Evolutionary conservation across 2,888 invertebrate species (phyloP), one percentile per base, ranked within the genome.

Genomic region (Liodrosophila aerea): DNA sequence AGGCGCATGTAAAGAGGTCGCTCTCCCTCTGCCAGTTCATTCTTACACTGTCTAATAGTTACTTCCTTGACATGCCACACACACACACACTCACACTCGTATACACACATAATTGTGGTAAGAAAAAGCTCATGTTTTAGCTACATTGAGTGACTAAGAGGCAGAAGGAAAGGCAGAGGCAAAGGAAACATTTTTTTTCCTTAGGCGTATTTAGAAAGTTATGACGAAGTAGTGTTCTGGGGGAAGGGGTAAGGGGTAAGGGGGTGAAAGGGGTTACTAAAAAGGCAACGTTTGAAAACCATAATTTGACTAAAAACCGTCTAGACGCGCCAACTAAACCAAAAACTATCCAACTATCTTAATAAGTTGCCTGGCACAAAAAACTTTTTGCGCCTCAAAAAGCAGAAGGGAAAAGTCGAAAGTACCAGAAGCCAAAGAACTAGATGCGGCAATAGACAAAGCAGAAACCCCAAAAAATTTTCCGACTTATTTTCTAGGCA

Each of bases 261-360:
- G 33, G 18, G 11, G 41, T n/a, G 15, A 22, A 5, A 3, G 12
- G 31, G 1, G 31, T 16, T 16, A 8, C 39, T 18, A 39, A n/a
- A 12, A 49, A 44, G 52, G 43, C 43, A 53, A 64, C 75, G 73
- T 64, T 73, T 74, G 76, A 78, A 81, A 78, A 67, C 82, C 81
- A 81, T 84, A 84, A 81, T 81, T 81, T 81, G 81, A 72, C 74
- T 84, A 81, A 81, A 80, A 84, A 78, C 66, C 68, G 81, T 81
- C 81, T 81, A 81, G 81, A 81, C 81, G 72, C 80, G 80, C 65
- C 64, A 72, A 61, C 82, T 73, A 80, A 68, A 41, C 47, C 39
- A 39, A 22, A 22, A 22, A 39, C 39, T 39, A 39, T 39, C 63
- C 65, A 75, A 70, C 72, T 78, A 78, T 78, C 80, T 83, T 84